Evolutionary conservation across 2,113 vertebrate genomes (phyloP).

Genomic region (Chaenogobius annularis): DNA sequence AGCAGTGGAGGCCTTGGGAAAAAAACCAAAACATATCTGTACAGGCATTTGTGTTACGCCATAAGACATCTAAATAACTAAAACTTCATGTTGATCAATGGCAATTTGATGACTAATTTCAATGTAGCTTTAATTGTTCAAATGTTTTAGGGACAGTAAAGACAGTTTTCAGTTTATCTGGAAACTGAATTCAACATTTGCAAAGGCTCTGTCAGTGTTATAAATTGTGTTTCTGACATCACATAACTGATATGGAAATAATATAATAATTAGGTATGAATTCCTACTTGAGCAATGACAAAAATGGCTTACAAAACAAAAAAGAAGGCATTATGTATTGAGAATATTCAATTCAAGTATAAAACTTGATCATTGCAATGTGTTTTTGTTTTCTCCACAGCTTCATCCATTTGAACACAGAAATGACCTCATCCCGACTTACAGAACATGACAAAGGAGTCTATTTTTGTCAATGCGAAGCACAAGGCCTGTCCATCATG

Average conservation of each 20-base stretch:
- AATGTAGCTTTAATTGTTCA: background rate
- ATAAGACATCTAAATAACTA: background rate
- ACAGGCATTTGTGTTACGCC: background rate
- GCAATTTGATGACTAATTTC: background rate
- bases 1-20: background rate
- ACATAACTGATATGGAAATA: no score
- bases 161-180: no score
- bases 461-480: slow-evolving; percentile 62
- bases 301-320: no score
- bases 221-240: no score
- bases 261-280: background rate
- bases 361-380: background rate
- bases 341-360: background rate
- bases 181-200: background rate
- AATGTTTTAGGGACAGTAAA: no score
- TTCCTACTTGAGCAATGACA: background rate
- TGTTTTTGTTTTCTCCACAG: background rate
- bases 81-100: background rate
- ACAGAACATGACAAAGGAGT: slow-evolving; percentile 52
- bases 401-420: slow-evolving; percentile 16
- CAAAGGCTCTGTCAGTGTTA: background rate
- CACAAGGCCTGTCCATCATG: slow-evolving; percentile 38
- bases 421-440: slow-evolving; percentile 65
- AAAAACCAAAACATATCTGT: background rate
- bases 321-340: background rate